Evolutionary conservation across 1,140 invertebrate species (phyloP), one percentile per base, ranked within the genome.

Genomic region (Subanguina moxae): DNA sequence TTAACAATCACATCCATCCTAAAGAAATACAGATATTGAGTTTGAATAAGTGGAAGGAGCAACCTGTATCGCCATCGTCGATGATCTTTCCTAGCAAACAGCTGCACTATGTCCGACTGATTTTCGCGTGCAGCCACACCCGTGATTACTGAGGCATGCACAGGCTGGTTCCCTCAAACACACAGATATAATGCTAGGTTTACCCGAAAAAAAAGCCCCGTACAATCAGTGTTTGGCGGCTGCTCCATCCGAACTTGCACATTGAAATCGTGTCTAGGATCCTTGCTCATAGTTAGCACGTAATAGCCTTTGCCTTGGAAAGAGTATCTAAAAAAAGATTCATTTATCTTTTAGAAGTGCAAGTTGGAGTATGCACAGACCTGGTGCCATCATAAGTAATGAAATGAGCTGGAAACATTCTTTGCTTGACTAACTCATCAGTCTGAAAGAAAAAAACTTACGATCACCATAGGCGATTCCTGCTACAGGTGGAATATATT

Each of bases 261-360:
- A 76, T 94, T 91, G 19, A 94, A 85, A 74, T 90, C 90, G 65
- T 91, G 86, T 64, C 88, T 87, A 17, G 88, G 84, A 23, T 89
- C 88, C 66, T 92, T 87, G 0, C 90, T 89, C 73, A 89, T 87
- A 0, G 91, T 87, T 68, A 97, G 83, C 1, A 92, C 89, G 77
- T 91, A 97, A 84, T 97, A 93, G 69, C 94, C 94, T 85, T 92
- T 90, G 0, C 93, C 93, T 78, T 95, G 94, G 83, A 97, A 96
- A 0, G 92, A 94, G 78, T 94, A 96, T 38, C 32, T 38, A 11
- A 38, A 38, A 5, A 38, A 38, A 5, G 32, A 38, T 5, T 38
- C 32, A 38, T 38, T 38, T 38, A 38, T 38, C 32, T 38, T 38
- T 5, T n/a, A n/a, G n/a, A n/a, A n/a, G n/a, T n/a, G n/a, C n/a